Percentiles rank a stretch among this genome's conserved stretches.
These are phyloP conservation scores for Ornithorhynchus anatinus DNA, from an alignment of 2,113 vertebrate species.

Conservation along the genomic window DNA sequence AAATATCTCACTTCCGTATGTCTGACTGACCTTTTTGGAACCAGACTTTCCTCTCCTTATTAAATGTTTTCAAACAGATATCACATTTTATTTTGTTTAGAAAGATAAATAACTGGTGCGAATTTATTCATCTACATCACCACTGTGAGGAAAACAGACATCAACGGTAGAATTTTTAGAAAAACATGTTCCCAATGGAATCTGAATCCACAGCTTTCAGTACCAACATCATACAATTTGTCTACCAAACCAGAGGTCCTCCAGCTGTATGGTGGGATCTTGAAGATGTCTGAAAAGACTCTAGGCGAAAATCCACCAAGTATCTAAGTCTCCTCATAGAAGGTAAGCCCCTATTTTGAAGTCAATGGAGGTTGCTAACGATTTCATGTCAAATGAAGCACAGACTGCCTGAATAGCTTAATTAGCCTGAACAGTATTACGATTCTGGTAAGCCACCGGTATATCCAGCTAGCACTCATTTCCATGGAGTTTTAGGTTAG, in stretches of 20 bases:
- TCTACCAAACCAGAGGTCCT: neutral
- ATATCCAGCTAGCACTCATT: no score
- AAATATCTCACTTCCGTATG: neutral
- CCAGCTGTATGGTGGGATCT: neutral
- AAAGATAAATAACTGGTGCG: constrained; percentile 22
- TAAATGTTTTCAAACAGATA: constrained; percentile 37
- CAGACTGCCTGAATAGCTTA: no score
- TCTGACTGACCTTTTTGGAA: constrained; percentile 41
- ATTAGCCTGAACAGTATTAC: no score
- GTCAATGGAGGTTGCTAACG: no score
- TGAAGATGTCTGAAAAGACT: neutral
- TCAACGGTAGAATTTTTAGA: constrained; percentile 31
- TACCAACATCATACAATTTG: neutral
- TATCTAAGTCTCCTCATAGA: neutral
- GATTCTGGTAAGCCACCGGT: no score
- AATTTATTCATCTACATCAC: constrained; percentile 25
- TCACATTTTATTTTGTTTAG: constrained; percentile 43
- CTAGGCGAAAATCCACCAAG: neutral
- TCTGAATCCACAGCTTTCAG: neutral
- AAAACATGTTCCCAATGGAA: neutral
- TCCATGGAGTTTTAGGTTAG: no score
- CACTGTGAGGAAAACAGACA: constrained; percentile 21
- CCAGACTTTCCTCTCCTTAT: constrained; percentile 28
- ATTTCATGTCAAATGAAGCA: no score
- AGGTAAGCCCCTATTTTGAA: neutral